Base-by-base conservation (phyloP, 2,888 invertebrate species). In the Leucoma salicis region DNA sequence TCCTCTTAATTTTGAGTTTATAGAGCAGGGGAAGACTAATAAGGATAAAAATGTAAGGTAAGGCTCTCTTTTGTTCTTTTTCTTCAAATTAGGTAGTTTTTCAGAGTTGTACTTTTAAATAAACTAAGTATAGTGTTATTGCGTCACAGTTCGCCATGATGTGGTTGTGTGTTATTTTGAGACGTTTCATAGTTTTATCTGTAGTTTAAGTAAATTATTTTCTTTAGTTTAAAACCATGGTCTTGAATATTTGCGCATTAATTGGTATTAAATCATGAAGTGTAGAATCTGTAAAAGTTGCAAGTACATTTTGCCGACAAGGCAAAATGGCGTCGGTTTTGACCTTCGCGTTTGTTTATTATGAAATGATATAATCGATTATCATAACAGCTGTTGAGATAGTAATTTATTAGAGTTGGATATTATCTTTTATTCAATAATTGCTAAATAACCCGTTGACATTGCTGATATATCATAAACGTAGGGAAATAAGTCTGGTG, bases 11-110 rank as follows among this genome's bases (percentile, higher is more conserved):
- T 62, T 60, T 57, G 54, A 56, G 50, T 45, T 45, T 54, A 46
- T 39, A 57, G 53, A 58, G 39, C 53, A 53, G 56, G 49, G 50
- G 58, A 67, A 63, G 63, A 63, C 61, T 53, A 56, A 49, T 56
- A 60, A 53, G 69, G 64, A 72, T 54, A 62, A 36, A n/a, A 54
- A 66, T 63, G 60, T 66, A 62, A 80, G 80, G 80, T 80, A 72
- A 61, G 70, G 78, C 75, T 70, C 55, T 51, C 55, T 42, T 56
- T 54, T 46, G 42, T 55, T 42, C 18, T 49, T 44, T 54, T 39
- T 49, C 50, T 54, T 53, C 46, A 34, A 40, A 34, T 39, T 47
- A 33, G 40, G 39, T 43, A 40, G 39, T 35, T 16, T 21, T n/a
- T n/a, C n/a, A 27, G n/a, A 2, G n/a, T 27, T 27, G 27, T n/a